Evolutionary conservation across 2,113 vertebrate species (phyloP).

Genomic region (Caloenas nicobarica): DNA sequence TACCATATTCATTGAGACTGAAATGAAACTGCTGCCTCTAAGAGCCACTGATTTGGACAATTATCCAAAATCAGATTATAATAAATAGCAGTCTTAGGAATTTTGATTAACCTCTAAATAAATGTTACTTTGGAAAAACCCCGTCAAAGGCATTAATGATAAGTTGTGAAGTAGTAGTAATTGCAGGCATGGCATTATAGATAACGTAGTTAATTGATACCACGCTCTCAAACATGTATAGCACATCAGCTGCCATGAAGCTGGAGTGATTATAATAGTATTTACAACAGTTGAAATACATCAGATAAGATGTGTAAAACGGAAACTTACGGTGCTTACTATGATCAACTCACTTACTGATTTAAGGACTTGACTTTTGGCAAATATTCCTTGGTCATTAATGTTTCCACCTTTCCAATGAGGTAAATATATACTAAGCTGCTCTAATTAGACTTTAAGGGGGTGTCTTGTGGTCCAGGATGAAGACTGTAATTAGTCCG

Average conservation of each 20-base stretch:
- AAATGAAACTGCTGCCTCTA: conserved; percentile 64
- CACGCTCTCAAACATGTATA: conserved; percentile 57
- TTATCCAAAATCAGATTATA: conserved; percentile 76
- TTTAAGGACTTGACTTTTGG: conserved; percentile 43
- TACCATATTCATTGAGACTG: conserved; percentile 39
- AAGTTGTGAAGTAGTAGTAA: conserved; percentile 72
- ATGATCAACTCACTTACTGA: conserved; percentile 32
- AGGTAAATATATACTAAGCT: conserved; percentile 66
- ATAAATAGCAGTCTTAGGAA: conserved; percentile 67
- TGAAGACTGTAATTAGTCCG: conserved; percentile 35
- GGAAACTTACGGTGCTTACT: conserved; percentile 36
- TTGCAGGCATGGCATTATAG: conserved; percentile 64
- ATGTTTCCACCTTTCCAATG: conserved; percentile 52
- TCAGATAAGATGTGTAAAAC: conserved; percentile 20
- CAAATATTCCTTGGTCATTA: conserved; percentile 41
- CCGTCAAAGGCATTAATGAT: conserved; percentile 71
- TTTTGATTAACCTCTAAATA: conserved; percentile 78
- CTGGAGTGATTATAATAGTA: conserved; percentile 2
- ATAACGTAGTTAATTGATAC: conserved; percentile 68
- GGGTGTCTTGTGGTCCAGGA: conserved; percentile 28
- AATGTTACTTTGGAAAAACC: conserved; percentile 67
- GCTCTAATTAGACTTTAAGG: conserved; percentile 49
- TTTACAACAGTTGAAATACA: conserved; percentile 26
- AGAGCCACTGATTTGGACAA: conserved; percentile 69
- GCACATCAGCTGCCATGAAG: conserved; percentile 59